Evolutionary conservation across 2,113 vertebrate genomes (phyloP).

Genomic region (Pterophyllum scalare): DNA sequence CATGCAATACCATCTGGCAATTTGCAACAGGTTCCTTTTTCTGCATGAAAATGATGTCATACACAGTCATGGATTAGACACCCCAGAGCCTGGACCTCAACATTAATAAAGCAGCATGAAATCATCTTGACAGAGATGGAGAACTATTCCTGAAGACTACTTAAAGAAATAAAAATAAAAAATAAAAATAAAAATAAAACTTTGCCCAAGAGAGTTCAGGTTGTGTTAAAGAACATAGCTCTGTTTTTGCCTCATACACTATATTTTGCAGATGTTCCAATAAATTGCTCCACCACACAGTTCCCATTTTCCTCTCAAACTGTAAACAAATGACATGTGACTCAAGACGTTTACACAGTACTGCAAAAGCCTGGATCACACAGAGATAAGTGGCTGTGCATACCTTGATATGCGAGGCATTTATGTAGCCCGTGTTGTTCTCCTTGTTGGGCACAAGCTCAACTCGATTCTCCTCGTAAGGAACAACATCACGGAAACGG

Average conservation of each 20-base stretch:
- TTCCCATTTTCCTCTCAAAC: not conserved
- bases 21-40: too few species aligned
- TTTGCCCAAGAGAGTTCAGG: too few species aligned
- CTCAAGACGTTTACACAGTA: not conserved
- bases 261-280: too few species aligned
- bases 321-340: not conserved
- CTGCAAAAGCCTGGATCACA: not conserved
- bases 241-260: too few species aligned
- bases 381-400: not conserved
- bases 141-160: not conserved
- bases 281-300: too few species aligned
- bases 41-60: too few species aligned
- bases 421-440: constrained; percentile 94
- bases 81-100: too few species aligned
- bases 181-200: too few species aligned
- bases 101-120: too few species aligned
- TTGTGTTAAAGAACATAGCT: too few species aligned
- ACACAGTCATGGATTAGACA: too few species aligned
- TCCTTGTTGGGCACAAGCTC: constrained; percentile 95
- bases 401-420: constrained; percentile 95
- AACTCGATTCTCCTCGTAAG: constrained; percentile 93
- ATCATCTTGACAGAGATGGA: not conserved
- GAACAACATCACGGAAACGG: constrained; percentile 89
- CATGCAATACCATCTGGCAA: too few species aligned
- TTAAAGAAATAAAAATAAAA: not conserved